A percentile compares a stretch with the other conserved stretches of the same genome.
Conservation (phyloP, 2,888 invertebrate genomes). For the Lymantria monacha region DNA sequence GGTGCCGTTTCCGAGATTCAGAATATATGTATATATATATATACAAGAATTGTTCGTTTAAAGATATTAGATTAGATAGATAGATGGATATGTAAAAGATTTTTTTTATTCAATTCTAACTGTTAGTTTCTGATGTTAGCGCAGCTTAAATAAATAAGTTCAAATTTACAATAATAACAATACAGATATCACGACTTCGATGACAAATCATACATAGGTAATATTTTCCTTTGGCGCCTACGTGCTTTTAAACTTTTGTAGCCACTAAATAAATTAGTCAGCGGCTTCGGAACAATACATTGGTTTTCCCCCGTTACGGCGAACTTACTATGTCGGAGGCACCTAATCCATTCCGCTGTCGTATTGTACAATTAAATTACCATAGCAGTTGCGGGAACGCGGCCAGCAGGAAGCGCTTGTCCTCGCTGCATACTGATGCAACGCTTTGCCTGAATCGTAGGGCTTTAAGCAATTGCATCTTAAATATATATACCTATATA, state of each 20-base stretch:
- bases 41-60: too few relatives aligned
- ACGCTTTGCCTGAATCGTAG: slow-evolving; percentile 27
- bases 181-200: too few relatives aligned
- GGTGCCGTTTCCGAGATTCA: too few relatives aligned
- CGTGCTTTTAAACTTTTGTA: slow-evolving; percentile 10
- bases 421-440: slow-evolving; percentile 65
- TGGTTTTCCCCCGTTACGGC: slow-evolving; percentile 47
- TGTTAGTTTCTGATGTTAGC: too few relatives aligned
- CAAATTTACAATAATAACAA: too few relatives aligned
- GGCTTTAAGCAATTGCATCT: slow-evolving; percentile 9
- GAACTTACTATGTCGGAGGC: slow-evolving; percentile 35
- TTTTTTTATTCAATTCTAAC: too few relatives aligned
- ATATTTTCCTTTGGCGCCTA: slow-evolving; percentile 18
- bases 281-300: slow-evolving; percentile 33
- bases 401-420: slow-evolving; percentile 67
- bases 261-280: slow-evolving; percentile 23
- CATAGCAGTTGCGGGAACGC: slow-evolving; percentile 66
- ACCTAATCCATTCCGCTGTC: slow-evolving; percentile 48
- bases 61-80: too few relatives aligned
- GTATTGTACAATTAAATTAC: slow-evolving; percentile 70
- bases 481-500: slow-evolving; percentile 6
- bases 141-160: too few relatives aligned
- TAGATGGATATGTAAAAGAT: too few relatives aligned
- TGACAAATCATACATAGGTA: not conserved
- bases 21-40: too few relatives aligned